Conservation (phyloP, 2,113 vertebrate species). For the Ellobius talpinus region DNA sequence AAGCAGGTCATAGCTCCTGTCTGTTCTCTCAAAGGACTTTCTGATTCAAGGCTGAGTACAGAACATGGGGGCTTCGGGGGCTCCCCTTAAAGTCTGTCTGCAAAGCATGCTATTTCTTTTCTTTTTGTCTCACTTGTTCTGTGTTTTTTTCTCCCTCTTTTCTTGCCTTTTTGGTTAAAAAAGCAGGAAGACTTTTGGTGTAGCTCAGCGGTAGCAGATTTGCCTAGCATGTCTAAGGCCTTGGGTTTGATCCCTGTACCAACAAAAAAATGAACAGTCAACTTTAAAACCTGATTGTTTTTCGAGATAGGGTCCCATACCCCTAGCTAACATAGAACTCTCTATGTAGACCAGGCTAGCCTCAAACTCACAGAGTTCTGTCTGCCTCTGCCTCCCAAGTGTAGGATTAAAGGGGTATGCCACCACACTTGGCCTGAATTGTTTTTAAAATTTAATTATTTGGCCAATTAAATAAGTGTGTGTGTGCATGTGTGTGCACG, state of each 20-base stretch:
- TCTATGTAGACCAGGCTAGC: not conserved
- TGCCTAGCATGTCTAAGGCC: too few relatives aligned
- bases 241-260: not conserved
- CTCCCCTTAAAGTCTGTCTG: not conserved
- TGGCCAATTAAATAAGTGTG: not conserved
- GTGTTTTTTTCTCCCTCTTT: not conserved
- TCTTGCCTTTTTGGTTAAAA: not conserved
- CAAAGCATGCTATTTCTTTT: not conserved
- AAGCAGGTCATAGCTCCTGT: not conserved
- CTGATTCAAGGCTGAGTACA: not conserved
- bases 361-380: not conserved
- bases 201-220: not conserved
- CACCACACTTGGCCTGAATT: not conserved
- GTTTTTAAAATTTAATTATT: not conserved
- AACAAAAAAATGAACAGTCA: not conserved
- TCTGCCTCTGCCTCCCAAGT: not conserved
- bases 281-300: not conserved
- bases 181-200: not conserved
- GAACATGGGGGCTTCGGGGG: not conserved
- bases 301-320: not conserved
- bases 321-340: not conserved
- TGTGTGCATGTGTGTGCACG: not conserved
- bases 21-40: not conserved
- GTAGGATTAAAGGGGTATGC: not conserved
- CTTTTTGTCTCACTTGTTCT: not conserved